These are phyloP conservation scores for Pantherophis alleghaniensis DNA, from an alignment of 2,797 vertebrate genomes.

Conservation along the genomic window DNA sequence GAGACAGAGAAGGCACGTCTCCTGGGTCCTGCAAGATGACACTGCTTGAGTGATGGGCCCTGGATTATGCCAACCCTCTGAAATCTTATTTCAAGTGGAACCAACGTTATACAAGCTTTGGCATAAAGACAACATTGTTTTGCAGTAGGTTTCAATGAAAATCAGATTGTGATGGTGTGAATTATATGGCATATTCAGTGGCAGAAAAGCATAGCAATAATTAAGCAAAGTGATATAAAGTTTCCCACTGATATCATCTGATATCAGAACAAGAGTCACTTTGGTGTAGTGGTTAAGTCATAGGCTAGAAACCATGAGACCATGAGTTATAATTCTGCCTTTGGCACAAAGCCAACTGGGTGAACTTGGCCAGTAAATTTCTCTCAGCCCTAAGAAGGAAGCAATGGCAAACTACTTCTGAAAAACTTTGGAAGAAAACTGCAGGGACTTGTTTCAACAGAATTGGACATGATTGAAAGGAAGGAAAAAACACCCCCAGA, in stretches of 20 bases:
- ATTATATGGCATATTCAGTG: not conserved
- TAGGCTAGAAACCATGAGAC: not conserved
- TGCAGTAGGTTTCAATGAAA: not conserved
- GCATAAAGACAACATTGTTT: not conserved
- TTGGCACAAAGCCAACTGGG: not conserved
- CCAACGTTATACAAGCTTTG: not conserved
- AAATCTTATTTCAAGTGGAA: not conserved
- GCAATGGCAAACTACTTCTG: not conserved
- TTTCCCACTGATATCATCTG: constrained; percentile 8
- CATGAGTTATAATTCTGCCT: not conserved
- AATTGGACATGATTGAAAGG: not conserved
- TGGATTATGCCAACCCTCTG: not conserved
- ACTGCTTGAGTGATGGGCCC: not conserved
- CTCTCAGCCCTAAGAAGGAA: not conserved
- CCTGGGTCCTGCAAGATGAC: not conserved
- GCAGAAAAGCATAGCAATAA: not conserved
- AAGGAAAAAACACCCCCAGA: not conserved
- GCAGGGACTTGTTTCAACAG: not conserved
- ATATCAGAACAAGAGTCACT: constrained; percentile 1
- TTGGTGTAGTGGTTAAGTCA: not conserved
- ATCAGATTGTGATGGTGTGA: not conserved
- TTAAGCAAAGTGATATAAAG: constrained; percentile 38
- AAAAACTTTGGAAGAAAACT: not conserved
- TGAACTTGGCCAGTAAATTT: not conserved
- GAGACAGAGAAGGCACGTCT: not conserved